These are phyloP conservation scores for Lamellibrachia satsuma DNA, from an alignment of 2,888 invertebrate genomes.

Conservation along the genomic window DNA sequence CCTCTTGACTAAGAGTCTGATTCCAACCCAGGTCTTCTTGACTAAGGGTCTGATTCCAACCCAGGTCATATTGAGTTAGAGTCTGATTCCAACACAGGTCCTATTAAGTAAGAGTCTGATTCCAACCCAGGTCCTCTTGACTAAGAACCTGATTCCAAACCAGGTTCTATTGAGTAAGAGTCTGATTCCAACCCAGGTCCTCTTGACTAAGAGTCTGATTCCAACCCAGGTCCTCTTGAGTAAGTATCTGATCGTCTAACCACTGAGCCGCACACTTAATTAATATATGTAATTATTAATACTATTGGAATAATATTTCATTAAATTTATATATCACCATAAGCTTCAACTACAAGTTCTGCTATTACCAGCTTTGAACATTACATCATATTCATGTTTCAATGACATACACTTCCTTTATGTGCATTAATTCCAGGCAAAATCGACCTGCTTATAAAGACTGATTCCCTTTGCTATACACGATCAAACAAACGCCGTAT, in stretches of 20 bases:
- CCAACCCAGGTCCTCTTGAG: too few species aligned
- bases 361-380: neutral
- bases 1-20: neutral
- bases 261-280: too few species aligned
- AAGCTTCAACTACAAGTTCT: neutral
- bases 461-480: neutral
- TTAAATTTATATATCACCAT: neutral
- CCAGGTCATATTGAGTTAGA: too few species aligned
- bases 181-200: neutral
- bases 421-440: neutral
- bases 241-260: too few species aligned
- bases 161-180: too few species aligned
- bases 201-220: neutral
- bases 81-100: too few species aligned
- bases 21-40: too few species aligned
- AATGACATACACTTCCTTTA: neutral
- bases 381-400: neutral
- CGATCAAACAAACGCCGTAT: neutral
- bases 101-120: too few species aligned
- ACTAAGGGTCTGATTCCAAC: too few species aligned
- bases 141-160: too few species aligned
- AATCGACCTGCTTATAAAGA: neutral
- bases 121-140: too few species aligned
- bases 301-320: neutral
- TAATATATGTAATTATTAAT: too few species aligned